phyloP scores from a whole-genome alignment of 2,113 vertebrate species.

The Carassius gibelio region DNA sequence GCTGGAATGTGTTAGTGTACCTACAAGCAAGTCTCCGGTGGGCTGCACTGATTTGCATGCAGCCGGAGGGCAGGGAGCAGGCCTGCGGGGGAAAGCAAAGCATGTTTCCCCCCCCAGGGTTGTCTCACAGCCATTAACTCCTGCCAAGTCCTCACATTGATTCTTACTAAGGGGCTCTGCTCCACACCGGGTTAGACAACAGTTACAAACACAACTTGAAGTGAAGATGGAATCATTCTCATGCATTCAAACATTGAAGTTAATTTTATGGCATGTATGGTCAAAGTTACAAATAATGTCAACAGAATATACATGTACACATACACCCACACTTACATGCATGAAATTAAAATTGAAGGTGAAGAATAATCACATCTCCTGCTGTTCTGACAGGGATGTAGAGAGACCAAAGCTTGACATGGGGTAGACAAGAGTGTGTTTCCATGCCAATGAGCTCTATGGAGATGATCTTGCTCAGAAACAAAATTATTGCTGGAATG shows the following conservation, averaged over 20 bases:
- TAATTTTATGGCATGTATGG: slow-evolving; percentile 19
- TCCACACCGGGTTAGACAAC: not conserved
- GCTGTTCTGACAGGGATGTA: not conserved
- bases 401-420: not conserved
- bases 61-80: slow-evolving; percentile 32
- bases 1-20: slow-evolving; percentile 19
- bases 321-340: not conserved
- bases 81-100: slow-evolving; percentile 22
- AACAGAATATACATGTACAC: not conserved
- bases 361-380: not conserved
- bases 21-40: slow-evolving; percentile 4
- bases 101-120: slow-evolving; percentile 18
- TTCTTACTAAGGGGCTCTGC: slow-evolving; percentile 4
- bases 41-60: slow-evolving; percentile 9
- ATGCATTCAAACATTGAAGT: not conserved
- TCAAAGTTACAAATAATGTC: slow-evolving; percentile 12
- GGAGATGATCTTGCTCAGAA: not conserved
- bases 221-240: not conserved
- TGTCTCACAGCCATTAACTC: slow-evolving; percentile 40
- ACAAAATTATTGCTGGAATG: not conserved
- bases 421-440: not conserved
- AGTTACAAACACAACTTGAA: slow-evolving; percentile 22
- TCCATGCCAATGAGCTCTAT: slow-evolving; percentile 31
- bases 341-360: not conserved
- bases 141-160: slow-evolving; percentile 21